phyloP scores from a whole-genome alignment of 2,888 invertebrate genomes.

The Dyspetes luteomarginatus region DNA sequence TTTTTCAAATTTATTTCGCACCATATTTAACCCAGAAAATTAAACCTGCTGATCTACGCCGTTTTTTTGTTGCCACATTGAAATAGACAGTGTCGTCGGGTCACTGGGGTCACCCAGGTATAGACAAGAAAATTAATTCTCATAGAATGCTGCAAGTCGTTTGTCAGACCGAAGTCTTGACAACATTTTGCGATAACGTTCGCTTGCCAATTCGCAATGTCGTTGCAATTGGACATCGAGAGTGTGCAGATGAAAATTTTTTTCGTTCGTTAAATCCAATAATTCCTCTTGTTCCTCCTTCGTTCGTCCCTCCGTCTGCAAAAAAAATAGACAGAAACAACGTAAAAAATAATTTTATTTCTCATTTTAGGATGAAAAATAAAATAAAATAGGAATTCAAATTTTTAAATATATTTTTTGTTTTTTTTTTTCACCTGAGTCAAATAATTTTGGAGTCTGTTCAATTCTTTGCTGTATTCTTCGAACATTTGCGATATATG shows the following conservation, averaged over 20 bases:
- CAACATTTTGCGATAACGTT: conserved; percentile 83
- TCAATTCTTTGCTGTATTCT: conserved; percentile 84
- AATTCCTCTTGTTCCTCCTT: conserved; percentile 87
- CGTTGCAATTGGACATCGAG: conserved; percentile 87
- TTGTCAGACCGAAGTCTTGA: conserved; percentile 66
- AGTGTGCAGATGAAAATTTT: conserved; percentile 84
- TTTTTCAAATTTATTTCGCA: too few species aligned
- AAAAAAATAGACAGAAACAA: background rate
- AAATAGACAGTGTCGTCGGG: too few species aligned
- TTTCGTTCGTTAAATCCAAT: conserved; percentile 84
- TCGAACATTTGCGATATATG: conserved; percentile 88
- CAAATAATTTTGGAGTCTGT: conserved; percentile 86
- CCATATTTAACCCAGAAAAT: too few species aligned
- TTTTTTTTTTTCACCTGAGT: conserved; percentile 72
- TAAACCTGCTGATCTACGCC: too few species aligned
- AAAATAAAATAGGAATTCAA: too few species aligned
- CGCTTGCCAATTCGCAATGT: conserved; percentile 85
- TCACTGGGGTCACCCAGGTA: too few species aligned
- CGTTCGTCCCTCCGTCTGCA: conserved; percentile 83
- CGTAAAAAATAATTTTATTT: conserved; percentile 2
- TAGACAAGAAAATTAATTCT: conserved; percentile 48
- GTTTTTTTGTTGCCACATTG: too few species aligned
- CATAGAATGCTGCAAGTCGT: conserved; percentile 64
- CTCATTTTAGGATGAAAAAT: background rate
- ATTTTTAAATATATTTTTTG: background rate